phyloP scores from a whole-genome alignment of 2,113 vertebrate genomes.

The Psettodes erumei region DNA sequence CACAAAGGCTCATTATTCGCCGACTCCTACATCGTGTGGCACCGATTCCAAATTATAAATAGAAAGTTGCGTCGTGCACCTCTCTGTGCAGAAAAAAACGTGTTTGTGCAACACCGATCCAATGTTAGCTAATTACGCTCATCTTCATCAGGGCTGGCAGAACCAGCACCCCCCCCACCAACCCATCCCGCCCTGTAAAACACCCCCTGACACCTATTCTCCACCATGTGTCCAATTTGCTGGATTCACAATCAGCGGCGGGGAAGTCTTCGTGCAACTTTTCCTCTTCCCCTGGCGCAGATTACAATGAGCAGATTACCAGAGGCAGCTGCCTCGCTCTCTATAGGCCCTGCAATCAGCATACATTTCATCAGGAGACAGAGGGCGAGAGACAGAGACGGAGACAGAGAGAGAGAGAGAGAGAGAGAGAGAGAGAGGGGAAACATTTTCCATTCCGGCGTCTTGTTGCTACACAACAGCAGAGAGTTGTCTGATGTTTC shows the following conservation, averaged over 20 bases:
- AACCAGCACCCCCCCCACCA: conserved; percentile 13
- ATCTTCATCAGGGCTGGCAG: conserved; percentile 49
- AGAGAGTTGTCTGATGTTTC: neutral
- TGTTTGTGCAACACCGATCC: too few relatives aligned
- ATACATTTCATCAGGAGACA: conserved; percentile 48
- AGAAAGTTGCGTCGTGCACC: neutral
- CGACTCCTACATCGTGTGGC: neutral
- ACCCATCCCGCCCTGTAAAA: conserved; percentile 8
- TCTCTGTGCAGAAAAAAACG: conserved; percentile 10
- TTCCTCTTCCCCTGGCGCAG: conserved; percentile 33
- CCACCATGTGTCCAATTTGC: neutral
- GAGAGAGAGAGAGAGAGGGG: conserved; percentile 5
- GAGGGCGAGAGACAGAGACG: conserved; percentile 10
- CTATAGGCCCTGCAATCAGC: conserved; percentile 61
- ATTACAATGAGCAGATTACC: conserved; percentile 57
- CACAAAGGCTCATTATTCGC: neutral
- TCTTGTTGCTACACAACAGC: conserved; percentile 20
- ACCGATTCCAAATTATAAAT: conserved; percentile 10
- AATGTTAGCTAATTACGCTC: conserved; percentile 50
- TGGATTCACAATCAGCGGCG: conserved; percentile 32
- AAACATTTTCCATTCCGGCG: neutral
- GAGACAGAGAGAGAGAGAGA: conserved; percentile 13
- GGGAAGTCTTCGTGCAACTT: conserved; percentile 15
- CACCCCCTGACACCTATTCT: conserved; percentile 37
- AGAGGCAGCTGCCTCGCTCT: conserved; percentile 56